Base-by-base conservation (phyloP, 1,140 invertebrate genomes). In the Drosophila seguyi region DNA sequence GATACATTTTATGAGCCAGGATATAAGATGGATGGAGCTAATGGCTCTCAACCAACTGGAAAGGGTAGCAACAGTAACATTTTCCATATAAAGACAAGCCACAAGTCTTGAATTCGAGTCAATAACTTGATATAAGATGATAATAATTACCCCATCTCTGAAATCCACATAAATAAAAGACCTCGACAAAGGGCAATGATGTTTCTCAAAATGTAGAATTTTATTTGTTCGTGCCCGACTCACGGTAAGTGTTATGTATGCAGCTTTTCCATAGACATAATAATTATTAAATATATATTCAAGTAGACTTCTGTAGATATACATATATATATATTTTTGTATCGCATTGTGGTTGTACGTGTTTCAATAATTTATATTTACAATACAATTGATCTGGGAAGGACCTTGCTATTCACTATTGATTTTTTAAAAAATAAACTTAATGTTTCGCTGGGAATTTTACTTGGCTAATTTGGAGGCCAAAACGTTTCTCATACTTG, bases 131-230 rank as follows among this genome's bases (percentile, higher is more conserved):
- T 7, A 2, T 11, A 14, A 14, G 3, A 6, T 3, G 6, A 18
- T 50, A 50, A 6, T 29, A 20, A 20, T 8, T 39, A n/a, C 13
- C 13, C 5, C 11, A n/a, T 4, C 14, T 18, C 16, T 16, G 14
- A 34, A 6, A 10, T 42, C 25, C 29, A 22, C 6, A 27, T 13
- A 38, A 31, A 38, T 6, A 68, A 42, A 25, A 3, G 3, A 7
- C 1, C 16, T n/a, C 27, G 22, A 20, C 6, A 18, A 14, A 2
- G 36, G 7, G 4, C 16, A 1, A 4, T 68, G 73, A 72, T 75
- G 77, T 90, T 85, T 90, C 69, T 85, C 86, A 85, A 90, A 90
- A 82, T 79, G 86, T 90, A 90, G 83, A 79, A 68, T 90, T 85
- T 88, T 88, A 88, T 88, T 88, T 80, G 76, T 75, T 90, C 52